Evolutionary conservation across 1,140 invertebrate species (phyloP).

Genomic region (Melitaea cinxia): DNA sequence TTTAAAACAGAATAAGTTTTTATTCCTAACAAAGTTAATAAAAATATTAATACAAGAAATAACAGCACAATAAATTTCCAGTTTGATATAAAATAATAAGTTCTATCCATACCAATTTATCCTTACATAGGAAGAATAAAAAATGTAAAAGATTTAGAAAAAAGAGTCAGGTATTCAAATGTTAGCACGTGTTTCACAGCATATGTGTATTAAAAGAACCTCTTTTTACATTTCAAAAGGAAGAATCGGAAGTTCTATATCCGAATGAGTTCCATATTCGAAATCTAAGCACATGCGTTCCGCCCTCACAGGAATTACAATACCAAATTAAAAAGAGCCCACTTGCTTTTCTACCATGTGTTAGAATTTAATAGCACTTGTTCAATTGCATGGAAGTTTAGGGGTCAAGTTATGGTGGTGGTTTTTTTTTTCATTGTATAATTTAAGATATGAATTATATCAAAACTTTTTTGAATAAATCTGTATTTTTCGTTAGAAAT

Average conservation of each 20-base stretch:
- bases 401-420: constrained; percentile 20
- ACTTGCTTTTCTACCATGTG: constrained; percentile 16
- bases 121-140: constrained; percentile 28
- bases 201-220: constrained; percentile 53
- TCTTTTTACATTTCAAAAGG: constrained; percentile 53
- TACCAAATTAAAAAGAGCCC: constrained; percentile 27
- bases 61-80: too few relatives aligned
- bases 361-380: not conserved
- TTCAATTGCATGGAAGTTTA: constrained; percentile 16
- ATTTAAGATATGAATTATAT: not conserved
- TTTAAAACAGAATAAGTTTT: too few relatives aligned
- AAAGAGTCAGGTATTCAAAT: constrained; percentile 50
- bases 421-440: not conserved
- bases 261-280: constrained; percentile 51
- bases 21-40: too few relatives aligned
- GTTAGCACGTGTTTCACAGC: constrained; percentile 53
- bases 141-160: constrained; percentile 38
- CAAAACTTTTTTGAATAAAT: not conserved
- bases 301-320: constrained; percentile 35
- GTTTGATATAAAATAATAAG: too few relatives aligned
- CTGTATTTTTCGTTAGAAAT: not conserved
- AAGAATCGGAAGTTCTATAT: constrained; percentile 63
- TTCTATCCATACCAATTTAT: constrained; percentile 17
- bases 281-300: constrained; percentile 47
- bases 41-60: too few relatives aligned